Evolutionary conservation across 2,113 vertebrate species (phyloP), one percentile per base, ranked within the genome.

Genomic region (Elaphurus davidianus): DNA sequence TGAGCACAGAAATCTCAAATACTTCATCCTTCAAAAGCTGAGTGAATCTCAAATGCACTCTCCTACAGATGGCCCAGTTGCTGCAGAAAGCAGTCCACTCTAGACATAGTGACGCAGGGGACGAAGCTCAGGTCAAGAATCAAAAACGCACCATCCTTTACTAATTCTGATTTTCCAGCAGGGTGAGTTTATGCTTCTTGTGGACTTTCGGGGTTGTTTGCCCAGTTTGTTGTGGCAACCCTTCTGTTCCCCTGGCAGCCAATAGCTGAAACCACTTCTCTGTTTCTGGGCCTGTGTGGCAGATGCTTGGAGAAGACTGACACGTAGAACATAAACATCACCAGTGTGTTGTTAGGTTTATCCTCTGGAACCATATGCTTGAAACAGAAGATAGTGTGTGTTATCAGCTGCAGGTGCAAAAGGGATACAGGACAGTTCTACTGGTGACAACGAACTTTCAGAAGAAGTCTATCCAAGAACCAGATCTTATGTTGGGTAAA

Each of bases 221-320:
- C 86, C 14, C 54, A 91, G 87, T 94, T 36, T 97, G 93, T 94
- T 98, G 96, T 98, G 96, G 97, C 95, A 98, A 96, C 89, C 50
- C 89, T 93, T 93, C 88, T 84, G 94, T 91, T 96, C 60, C 89
- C 74, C 84, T 87, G 89, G 92, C 79, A 87, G 90, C 82, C 86
- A 83, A 87, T 1, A 92, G 64, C 52, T 81, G 57, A 94, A 93
- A 96, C 82, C 78, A 89, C 59, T 43, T 87, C 52, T 83, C 74
- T 91, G 74, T 85, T 94, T 96, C 84, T 97, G 92, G 1, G 93
- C 84, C 97, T 96, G 89, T 93, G 84, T 76, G 87, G 91, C 95
- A 97, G 97, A 97, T 98, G 97, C 96, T 59, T 55, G 59, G 81
- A 54, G 67, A 92, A 96, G 89, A 74, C 45, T 67, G 95, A 59